Base-by-base conservation (phyloP, 1,140 invertebrate species). In the Drusus annulatus region DNA sequence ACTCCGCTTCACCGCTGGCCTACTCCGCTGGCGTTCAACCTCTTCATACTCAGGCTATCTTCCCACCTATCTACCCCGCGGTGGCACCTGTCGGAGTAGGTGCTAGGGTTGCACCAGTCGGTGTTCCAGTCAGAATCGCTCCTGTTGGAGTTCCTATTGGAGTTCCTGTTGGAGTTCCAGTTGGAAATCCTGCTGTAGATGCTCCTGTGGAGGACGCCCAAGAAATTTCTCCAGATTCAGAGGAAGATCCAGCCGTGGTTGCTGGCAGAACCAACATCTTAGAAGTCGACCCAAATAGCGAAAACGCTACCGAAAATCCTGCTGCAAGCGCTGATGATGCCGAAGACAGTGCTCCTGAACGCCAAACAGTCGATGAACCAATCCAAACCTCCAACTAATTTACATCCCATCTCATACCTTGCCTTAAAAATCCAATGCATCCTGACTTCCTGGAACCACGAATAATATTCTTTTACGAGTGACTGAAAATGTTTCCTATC, bases 21-120 rank as follows among this genome's bases (percentile, higher is more conserved):
- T 65, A 65, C 2, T 31, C 68, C 36, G 23, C 62, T 31, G 62
- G 23, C 15, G 31, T 23, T 10, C 25, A 31, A 28, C 77, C 71
- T 21, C 63, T 78, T 23, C 62, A 78, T n/a, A 78, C 76, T 13
- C 62, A 54, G n/a, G 76, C 76, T 5, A 78, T 78, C 28, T 78
- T 68, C 50, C 45, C 21, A 8, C 51, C 31, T 71, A 5, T 56
- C 21, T 68, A 62, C 28, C 58, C 75, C 3, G 75, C 58, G 1
- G 81, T 56, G 3, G 73, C 77, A 17, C 68, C 76, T 3, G 25
- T 69, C 15, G 65, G 31, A 52, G 76, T 78, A 36, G 28, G 31
- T 3, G 21, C 21, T 31, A 69, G 52, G 31, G 21, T 75, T 17
- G 71, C 54, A 8, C 71, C 71, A 58, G 16, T 75, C 23, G 71